Conservation (phyloP, 2,888 invertebrate species). For the Orthonychiurus folsomi region DNA sequence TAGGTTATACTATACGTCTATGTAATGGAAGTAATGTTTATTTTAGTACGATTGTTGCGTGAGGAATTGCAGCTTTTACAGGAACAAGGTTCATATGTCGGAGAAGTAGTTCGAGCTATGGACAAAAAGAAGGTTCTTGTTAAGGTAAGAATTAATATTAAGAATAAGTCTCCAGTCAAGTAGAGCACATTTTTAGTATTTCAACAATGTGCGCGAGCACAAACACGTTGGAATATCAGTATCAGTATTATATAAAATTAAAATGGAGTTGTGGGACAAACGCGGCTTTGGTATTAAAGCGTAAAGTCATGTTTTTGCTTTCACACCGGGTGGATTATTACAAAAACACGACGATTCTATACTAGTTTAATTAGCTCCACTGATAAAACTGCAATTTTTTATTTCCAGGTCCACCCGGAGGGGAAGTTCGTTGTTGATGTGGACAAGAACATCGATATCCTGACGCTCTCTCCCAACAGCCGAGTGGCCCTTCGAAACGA, state of each 20-base stretch:
- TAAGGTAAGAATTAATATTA: slow-evolving; percentile 51
- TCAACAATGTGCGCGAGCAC: neutral
- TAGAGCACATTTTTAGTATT: neutral
- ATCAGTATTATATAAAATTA: no score
- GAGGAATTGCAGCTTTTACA: slow-evolving; percentile 90
- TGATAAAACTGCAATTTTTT: no score
- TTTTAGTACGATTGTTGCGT: slow-evolving; percentile 82
- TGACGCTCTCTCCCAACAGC: slow-evolving; percentile 94
- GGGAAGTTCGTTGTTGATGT: slow-evolving; percentile 99
- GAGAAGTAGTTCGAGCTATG: slow-evolving; percentile 99
- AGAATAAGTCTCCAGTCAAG: slow-evolving; percentile 43
- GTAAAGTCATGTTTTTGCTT: neutral
- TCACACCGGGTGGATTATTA: neutral
- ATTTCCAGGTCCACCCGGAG: slow-evolving; percentile 83
- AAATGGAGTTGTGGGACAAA: no score
- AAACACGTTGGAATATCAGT: no score
- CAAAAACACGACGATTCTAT: no score
- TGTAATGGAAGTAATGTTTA: no score
- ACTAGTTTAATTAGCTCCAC: no score
- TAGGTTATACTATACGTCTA: no score
- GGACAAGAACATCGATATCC: slow-evolving; percentile 97
- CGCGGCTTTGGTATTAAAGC: no score
- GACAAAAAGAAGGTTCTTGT: slow-evolving; percentile 99
- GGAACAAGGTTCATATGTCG: slow-evolving; percentile 98
- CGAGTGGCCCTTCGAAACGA: slow-evolving; percentile 96